These are phyloP conservation scores for Ferdinandea cuprea DNA, from an alignment of 2,888 invertebrate species.

Conservation along the genomic window DNA sequence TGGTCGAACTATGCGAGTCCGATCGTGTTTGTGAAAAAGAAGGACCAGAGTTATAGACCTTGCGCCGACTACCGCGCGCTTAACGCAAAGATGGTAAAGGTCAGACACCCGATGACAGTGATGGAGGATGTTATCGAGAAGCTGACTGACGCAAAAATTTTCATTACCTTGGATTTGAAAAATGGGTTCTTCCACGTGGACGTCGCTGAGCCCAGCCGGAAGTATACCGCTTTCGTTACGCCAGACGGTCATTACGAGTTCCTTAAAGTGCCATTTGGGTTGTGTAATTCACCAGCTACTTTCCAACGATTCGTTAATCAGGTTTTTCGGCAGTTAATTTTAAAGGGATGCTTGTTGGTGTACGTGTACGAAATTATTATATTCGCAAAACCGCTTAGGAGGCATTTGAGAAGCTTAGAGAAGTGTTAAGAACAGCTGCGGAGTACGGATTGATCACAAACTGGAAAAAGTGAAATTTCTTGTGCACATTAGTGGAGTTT, in stretches of 20 bases:
- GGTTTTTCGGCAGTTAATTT: neutral
- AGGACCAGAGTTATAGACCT: neutral
- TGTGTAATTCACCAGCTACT: neutral
- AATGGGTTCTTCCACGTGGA: too few relatives aligned
- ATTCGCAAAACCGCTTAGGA: too few relatives aligned
- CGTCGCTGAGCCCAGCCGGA: too few relatives aligned
- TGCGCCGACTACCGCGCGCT: neutral
- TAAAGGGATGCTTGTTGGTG: too few relatives aligned
- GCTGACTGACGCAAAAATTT: neutral
- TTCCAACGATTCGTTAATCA: conserved; percentile 1
- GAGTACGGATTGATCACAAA: too few relatives aligned
- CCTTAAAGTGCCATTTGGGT: neutral
- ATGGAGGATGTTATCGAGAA: conserved; percentile 1
- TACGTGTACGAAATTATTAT: too few relatives aligned
- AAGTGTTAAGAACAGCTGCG: too few relatives aligned
- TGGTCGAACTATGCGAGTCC: conserved; percentile 18
- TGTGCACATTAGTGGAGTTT: too few relatives aligned
- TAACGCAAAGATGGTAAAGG: neutral
- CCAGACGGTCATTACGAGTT: conserved; percentile 14
- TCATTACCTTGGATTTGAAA: too few relatives aligned
- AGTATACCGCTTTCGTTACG: neutral
- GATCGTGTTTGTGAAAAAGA: conserved; percentile 18
- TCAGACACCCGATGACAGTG: neutral
- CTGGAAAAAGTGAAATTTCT: too few relatives aligned
- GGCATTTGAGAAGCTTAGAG: too few relatives aligned